These are phyloP conservation scores for Lobophora halterata DNA, from an alignment of 2,888 invertebrate genomes.

Conservation along the genomic window DNA sequence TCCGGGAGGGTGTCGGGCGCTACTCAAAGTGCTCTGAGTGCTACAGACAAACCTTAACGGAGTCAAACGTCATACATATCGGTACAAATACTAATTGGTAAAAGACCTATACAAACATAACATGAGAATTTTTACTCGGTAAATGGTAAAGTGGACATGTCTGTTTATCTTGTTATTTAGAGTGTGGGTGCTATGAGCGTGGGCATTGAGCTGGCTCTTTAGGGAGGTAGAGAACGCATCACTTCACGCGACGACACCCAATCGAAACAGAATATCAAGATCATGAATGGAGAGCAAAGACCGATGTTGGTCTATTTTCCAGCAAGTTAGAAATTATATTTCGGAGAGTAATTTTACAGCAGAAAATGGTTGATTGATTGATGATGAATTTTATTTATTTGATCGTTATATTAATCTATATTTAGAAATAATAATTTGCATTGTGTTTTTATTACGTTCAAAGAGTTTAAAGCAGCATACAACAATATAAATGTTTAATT, in stretches of 20 bases:
- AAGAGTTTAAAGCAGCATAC: too few relatives aligned
- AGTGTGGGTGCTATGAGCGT: constrained; percentile 73
- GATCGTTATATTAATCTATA: too few relatives aligned
- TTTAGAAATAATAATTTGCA: too few relatives aligned
- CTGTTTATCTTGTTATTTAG: constrained; percentile 77
- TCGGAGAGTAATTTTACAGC: too few relatives aligned
- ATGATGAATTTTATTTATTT: too few relatives aligned
- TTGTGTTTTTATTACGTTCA: too few relatives aligned
- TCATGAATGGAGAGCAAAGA: too few relatives aligned
- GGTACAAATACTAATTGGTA: constrained; percentile 79
- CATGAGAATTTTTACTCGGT: constrained; percentile 76
- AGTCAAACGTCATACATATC: constrained; percentile 61
- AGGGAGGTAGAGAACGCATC: constrained; percentile 49
- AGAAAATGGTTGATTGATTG: too few relatives aligned
- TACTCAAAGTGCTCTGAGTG: constrained; percentile 56
- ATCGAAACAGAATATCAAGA: constrained; percentile 20
- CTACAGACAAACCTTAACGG: constrained; percentile 57
- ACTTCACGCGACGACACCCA: constrained; percentile 34
- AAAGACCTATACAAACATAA: constrained; percentile 78
- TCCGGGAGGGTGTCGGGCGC: constrained; percentile 47
- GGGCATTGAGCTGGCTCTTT: constrained; percentile 56
- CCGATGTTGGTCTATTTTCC: too few relatives aligned
- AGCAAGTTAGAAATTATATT: too few relatives aligned
- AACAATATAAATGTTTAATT: too few relatives aligned
- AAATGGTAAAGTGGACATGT: constrained; percentile 78